Conservation (phyloP, 2,113 vertebrate species). For the Xyliphius kryptos region DNA sequence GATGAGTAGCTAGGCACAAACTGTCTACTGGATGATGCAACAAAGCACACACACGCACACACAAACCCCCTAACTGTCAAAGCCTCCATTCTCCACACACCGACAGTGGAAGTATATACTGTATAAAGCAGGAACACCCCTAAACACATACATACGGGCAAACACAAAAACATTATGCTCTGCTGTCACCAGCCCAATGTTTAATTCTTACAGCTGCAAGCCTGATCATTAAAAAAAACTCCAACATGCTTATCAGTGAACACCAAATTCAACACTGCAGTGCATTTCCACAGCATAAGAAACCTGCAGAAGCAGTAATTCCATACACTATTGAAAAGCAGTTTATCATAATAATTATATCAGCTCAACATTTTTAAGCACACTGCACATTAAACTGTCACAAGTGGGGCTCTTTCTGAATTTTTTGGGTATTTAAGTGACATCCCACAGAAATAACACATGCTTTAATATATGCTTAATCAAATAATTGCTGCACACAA, state of each 20-base stretch:
- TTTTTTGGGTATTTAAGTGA: too few relatives aligned
- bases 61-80: constrained; percentile 34
- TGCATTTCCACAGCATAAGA: constrained; percentile 5
- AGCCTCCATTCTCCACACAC: constrained; percentile 24
- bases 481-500: too few relatives aligned
- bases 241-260: constrained; percentile 19
- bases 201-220: not conserved
- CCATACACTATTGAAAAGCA: constrained; percentile 8
- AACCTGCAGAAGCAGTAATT: constrained; percentile 9
- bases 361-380: too few relatives aligned
- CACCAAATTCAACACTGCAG: not conserved
- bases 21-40: constrained; percentile 28
- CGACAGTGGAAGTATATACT: constrained; percentile 15
- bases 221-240: not conserved
- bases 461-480: too few relatives aligned
- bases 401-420: too few relatives aligned
- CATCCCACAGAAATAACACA: too few relatives aligned
- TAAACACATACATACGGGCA: not conserved
- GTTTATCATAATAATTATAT: constrained; percentile 10
- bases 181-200: constrained; percentile 24
- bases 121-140: not conserved
- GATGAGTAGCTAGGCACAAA: constrained; percentile 31
- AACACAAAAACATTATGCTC: constrained; percentile 1
- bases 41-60: constrained; percentile 1
- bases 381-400: too few relatives aligned